Conservation (phyloP, 2,797 vertebrate genomes). For the Alosa sapidissima region DNA sequence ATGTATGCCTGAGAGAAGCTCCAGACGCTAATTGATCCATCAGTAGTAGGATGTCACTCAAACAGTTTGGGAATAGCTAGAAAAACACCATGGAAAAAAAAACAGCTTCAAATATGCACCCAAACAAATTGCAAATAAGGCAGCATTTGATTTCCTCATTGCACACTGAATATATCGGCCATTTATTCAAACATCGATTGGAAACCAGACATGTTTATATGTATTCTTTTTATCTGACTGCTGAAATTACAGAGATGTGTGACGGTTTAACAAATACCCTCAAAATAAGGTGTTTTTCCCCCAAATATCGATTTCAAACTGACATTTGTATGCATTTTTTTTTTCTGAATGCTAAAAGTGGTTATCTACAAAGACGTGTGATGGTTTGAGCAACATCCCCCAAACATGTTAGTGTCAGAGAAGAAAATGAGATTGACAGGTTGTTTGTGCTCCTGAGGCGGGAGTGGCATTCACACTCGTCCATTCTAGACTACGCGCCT, state of each 20-base stretch:
- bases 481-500: constrained; percentile 24
- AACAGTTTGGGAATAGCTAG: background rate
- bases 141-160: background rate
- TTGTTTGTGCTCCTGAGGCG: background rate
- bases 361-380: background rate
- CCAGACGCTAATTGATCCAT: background rate
- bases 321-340: background rate
- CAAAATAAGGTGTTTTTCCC: background rate
- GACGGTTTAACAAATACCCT: background rate
- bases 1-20: background rate
- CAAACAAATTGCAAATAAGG: constrained; percentile 5
- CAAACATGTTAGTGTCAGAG: background rate
- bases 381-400: background rate
- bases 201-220: background rate
- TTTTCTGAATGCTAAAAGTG: background rate
- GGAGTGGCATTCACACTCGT: background rate
- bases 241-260: background rate
- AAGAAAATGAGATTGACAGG: background rate
- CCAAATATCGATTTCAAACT: background rate
- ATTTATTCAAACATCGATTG: background rate
- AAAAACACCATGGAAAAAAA: background rate
- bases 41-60: background rate
- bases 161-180: background rate
- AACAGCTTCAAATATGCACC: background rate
- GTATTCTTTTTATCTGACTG: background rate